A percentile compares a stretch with the other conserved stretches of the same genome.
Evolutionary conservation across 2,888 invertebrate species (phyloP).

Genomic region (Cantharis flavilabris): DNA sequence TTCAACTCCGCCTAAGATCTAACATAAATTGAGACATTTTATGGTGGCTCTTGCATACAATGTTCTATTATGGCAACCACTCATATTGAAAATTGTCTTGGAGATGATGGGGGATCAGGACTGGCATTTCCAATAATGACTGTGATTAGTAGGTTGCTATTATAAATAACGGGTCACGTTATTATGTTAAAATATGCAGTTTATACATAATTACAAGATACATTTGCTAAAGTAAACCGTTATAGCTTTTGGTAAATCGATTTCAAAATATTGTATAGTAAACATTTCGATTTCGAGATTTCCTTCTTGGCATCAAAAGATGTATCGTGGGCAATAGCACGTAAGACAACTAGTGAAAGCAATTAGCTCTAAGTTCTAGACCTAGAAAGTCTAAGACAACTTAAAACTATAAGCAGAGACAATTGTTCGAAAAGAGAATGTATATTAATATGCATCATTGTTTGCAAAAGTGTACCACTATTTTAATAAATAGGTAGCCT

Average conservation of each 20-base stretch:
- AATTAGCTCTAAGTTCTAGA: not conserved
- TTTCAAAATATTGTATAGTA: not conserved
- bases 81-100: not conserved
- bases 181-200: constrained; percentile 23
- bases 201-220: constrained; percentile 27
- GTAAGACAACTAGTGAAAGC: not conserved
- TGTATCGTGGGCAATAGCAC: not conserved
- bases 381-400: not conserved
- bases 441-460: not conserved
- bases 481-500: not conserved
- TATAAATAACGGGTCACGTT: constrained; percentile 27
- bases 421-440: not conserved
- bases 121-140: constrained; percentile 27
- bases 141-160: constrained; percentile 28
- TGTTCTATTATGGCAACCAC: not conserved
- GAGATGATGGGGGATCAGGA: not conserved
- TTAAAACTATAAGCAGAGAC: not conserved
- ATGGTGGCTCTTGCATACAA: not conserved
- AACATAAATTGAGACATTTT: not conserved
- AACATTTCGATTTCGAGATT: not conserved
- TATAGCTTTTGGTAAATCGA: not conserved
- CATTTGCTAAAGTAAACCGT: constrained; percentile 6
- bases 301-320: not conserved
- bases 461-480: not conserved
- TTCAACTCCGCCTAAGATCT: not conserved